These are phyloP conservation scores for Pterocles orientalis DNA, from an alignment of 2,113 vertebrate species.

Conservation along the genomic window DNA sequence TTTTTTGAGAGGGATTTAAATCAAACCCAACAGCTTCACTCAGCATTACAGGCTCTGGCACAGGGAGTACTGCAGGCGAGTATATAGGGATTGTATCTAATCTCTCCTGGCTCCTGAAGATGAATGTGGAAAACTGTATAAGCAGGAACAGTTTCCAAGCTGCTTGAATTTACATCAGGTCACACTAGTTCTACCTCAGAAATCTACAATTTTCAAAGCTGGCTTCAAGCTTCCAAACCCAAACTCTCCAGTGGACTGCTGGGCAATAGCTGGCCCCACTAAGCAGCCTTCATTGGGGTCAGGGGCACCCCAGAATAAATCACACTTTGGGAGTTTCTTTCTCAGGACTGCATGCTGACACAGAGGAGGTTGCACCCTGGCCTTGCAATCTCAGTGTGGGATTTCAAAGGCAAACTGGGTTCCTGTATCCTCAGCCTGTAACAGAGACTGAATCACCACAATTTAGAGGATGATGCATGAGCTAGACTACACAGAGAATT, in stretches of 20 bases:
- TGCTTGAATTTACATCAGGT: background rate
- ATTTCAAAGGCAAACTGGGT: background rate
- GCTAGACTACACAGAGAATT: background rate
- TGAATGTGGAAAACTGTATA: background rate
- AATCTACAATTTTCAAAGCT: background rate
- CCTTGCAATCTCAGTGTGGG: background rate
- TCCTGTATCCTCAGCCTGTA: background rate
- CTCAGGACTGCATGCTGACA: background rate
- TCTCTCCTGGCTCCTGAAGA: background rate
- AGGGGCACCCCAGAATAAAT: background rate
- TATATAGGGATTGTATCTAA: background rate
- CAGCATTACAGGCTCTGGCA: background rate
- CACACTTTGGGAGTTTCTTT: fast-evolving
- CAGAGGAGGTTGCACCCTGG: background rate
- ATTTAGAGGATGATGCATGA: background rate
- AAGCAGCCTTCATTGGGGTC: background rate
- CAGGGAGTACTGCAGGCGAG: background rate
- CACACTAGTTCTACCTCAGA: background rate
- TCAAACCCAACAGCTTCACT: background rate
- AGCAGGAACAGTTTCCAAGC: background rate
- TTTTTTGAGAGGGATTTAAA: background rate
- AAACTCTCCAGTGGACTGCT: background rate
- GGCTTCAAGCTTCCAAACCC: background rate
- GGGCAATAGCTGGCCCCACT: background rate
- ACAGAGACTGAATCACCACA: background rate